These are phyloP conservation scores for Anarsia innoxiella DNA, from an alignment of 2,888 invertebrate species.

Conservation along the genomic window DNA sequence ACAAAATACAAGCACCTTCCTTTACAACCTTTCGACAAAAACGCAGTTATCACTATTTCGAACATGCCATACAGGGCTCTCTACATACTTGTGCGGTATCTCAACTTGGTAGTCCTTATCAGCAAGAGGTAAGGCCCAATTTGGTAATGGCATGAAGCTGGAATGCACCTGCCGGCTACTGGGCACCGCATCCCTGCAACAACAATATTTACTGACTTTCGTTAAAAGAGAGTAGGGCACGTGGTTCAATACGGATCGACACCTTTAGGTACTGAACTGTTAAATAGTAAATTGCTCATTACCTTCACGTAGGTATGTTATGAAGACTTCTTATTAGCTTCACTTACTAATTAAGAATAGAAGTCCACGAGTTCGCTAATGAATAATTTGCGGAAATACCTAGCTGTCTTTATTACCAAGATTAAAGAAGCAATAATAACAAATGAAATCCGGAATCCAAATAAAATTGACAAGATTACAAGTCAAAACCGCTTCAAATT, in stretches of 20 bases:
- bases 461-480: too few relatives aligned
- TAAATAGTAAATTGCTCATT: too few relatives aligned
- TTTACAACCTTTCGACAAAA: conserved; percentile 28
- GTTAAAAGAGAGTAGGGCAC: conserved; percentile 4
- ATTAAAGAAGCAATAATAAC: too few relatives aligned
- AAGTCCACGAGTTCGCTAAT: too few relatives aligned
- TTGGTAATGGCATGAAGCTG: conserved; percentile 21
- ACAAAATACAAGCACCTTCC: conserved; percentile 9
- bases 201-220: conserved; percentile 10
- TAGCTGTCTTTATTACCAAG: too few relatives aligned
- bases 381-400: too few relatives aligned
- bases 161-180: conserved; percentile 62
- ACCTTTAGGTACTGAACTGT: too few relatives aligned
- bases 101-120: conserved; percentile 42
- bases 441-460: too few relatives aligned
- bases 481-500: too few relatives aligned
- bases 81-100: conserved; percentile 53
- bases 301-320: too few relatives aligned
- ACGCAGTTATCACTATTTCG: conserved; percentile 44
- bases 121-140: conserved; percentile 34
- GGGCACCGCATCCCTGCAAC: conserved; percentile 27
- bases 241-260: conserved; percentile 5
- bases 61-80: conserved; percentile 63
- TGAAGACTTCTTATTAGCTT: too few relatives aligned
- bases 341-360: too few relatives aligned